Evolutionary conservation across 2,888 invertebrate species (phyloP), one percentile per base, ranked within the genome.

Genomic region (Drosophila recens): DNA sequence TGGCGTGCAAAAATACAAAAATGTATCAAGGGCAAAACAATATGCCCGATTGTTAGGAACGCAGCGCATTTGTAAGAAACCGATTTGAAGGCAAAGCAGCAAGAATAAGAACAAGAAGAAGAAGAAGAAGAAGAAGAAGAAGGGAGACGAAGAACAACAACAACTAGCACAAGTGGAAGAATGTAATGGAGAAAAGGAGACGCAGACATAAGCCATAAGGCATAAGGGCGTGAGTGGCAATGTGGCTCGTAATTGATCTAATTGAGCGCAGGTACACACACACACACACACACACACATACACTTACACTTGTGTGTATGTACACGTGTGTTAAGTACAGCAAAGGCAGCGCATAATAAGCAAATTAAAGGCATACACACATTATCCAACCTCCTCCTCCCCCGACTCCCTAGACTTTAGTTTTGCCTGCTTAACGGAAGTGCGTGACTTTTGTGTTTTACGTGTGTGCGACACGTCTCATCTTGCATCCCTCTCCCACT

Each of bases 241-340:
- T 79, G 79, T 79, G 81, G 67, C 84, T 67, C 82, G 81, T 87
- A 84, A 84, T 84, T 83, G 87, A 84, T 80, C 77, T 84, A 84
- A 84, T 87, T 83, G 83, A 84, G 87, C 77, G 72, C 84, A 83
- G 84, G 87, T 83, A 82, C 67, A 72, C 54, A 67, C 61, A 57
- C 36, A 62, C 27, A 53, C 36, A 46, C 10, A 53, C 15, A 53
- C 23, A 62, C 27, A 53, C 36, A 46, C 10, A 53, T n/a, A 53
- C 23, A 53, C 20, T 49, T 33, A 36, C 15, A 46, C n/a, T 45
- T 52, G 20, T 49, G 38, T 65, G 33, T 45, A 23, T 45, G 62
- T 45, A 23, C 13, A 23, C 34, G 5, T 40, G 38, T 23, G n/a
- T 70, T 75, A 53, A 49, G 40, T 58, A 56, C 52, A 46, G 15